A percentile compares a stretch with the other conserved stretches of the same genome.
phyloP scores from a whole-genome alignment of 2,888 invertebrate genomes.

The Agrotis segetum region DNA sequence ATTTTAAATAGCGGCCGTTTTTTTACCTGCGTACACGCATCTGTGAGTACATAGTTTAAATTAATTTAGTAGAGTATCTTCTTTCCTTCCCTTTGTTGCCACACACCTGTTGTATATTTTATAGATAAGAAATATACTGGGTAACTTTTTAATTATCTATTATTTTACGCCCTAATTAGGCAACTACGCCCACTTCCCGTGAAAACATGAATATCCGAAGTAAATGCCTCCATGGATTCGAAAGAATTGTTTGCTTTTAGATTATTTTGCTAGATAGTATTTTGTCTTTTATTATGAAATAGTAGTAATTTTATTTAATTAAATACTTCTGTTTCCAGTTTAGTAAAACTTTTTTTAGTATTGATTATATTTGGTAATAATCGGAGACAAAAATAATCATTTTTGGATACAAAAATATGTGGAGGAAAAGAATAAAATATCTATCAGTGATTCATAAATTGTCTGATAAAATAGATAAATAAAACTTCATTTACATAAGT shows the following conservation, averaged over 20 bases:
- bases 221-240: slow-evolving; percentile 34
- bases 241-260: slow-evolving; percentile 15
- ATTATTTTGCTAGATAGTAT: slow-evolving; percentile 26
- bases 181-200: slow-evolving; percentile 51
- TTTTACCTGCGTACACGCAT: slow-evolving; percentile 49
- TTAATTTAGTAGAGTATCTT: slow-evolving; percentile 66
- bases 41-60: slow-evolving; percentile 57
- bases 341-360: slow-evolving; percentile 12
- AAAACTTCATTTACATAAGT: slow-evolving; percentile 35
- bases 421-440: slow-evolving; percentile 1
- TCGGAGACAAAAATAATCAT: not conserved
- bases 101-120: slow-evolving; percentile 65
- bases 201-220: slow-evolving; percentile 41
- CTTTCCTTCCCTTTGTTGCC: slow-evolving; percentile 58
- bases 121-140: slow-evolving; percentile 65
- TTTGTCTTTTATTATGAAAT: slow-evolving; percentile 31
- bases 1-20: slow-evolving; percentile 44
- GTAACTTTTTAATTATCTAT: slow-evolving; percentile 66
- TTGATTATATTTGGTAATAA: not conserved
- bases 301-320: slow-evolving; percentile 13
- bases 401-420: slow-evolving; percentile 6
- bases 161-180: slow-evolving; percentile 66
- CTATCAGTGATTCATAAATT: slow-evolving; percentile 13
- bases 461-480: slow-evolving; percentile 19
- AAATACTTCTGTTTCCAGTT: not conserved